Evolutionary conservation across 2,113 vertebrate genomes (phyloP).

Genomic region (Monarcha castaneiventris): DNA sequence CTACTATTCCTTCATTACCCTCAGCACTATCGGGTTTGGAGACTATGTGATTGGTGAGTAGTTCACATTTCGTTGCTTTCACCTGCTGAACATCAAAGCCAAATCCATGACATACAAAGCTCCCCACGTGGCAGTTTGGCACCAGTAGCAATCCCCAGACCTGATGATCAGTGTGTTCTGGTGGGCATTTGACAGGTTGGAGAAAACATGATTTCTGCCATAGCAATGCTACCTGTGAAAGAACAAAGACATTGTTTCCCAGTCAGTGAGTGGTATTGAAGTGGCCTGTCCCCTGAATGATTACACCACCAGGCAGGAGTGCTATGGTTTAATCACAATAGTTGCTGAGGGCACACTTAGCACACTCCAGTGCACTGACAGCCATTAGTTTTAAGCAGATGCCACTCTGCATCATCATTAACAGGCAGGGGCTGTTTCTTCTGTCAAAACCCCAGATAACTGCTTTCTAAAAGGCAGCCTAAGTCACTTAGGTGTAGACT

Average conservation of each 20-base stretch:
- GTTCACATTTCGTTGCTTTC: background rate
- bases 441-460: background rate
- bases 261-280: background rate
- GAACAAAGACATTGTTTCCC: background rate
- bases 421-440: background rate
- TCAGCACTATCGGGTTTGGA: constrained; percentile 92
- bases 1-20: constrained; percentile 91
- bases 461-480: background rate
- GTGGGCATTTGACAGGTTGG: background rate
- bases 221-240: background rate
- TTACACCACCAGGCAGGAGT: background rate
- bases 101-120: background rate
- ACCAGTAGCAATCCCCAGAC: background rate
- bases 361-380: accelerated
- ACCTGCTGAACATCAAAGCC: background rate
- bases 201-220: background rate
- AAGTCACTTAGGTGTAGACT: background rate
- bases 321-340: background rate
- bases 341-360: accelerated
- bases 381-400: background rate
- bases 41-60: constrained; percentile 87
- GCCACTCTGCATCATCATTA: background rate
- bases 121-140: background rate
- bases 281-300: background rate
- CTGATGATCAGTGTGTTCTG: background rate